Evolutionary conservation across 1,140 invertebrate genomes (phyloP).

Genomic region (Drosophila tropicalis): DNA sequence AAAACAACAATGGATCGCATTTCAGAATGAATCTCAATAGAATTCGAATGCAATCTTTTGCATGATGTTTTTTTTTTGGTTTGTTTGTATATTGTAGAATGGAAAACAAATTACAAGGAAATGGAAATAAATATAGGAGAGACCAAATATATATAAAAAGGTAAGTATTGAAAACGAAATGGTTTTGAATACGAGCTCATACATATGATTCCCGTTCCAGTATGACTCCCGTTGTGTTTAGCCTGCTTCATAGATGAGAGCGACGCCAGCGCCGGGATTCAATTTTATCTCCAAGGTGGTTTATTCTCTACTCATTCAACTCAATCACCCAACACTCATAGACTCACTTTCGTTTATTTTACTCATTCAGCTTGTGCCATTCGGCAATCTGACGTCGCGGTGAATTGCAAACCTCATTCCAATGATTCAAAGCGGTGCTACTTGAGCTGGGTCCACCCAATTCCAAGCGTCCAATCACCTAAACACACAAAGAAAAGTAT

Average conservation of each 20-base stretch:
- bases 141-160: conserved; percentile 15
- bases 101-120: not conserved
- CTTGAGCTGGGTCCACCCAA: conserved; percentile 91
- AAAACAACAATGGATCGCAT: too few relatives aligned
- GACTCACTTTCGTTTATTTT: conserved; percentile 74
- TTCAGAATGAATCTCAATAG: too few relatives aligned
- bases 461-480: conserved; percentile 97
- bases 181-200: conserved; percentile 34
- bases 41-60: not conserved
- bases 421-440: conserved; percentile 94
- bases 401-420: conserved; percentile 97
- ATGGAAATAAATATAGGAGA: not conserved
- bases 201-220: conserved; percentile 4
- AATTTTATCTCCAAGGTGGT: conserved; percentile 14
- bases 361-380: conserved; percentile 98
- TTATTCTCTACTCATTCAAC: not conserved
- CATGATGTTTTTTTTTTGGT: conserved; percentile 22
- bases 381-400: conserved; percentile 98
- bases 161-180: not conserved
- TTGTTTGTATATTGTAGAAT: conserved; percentile 10
- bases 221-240: conserved; percentile 33
- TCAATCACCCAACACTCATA: not conserved
- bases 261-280: conserved; percentile 60
- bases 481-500: conserved; percentile 37
- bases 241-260: conserved; percentile 34